Base-by-base conservation (phyloP, 1,140 invertebrate species). In the Ctenoplectra terminalis region DNA sequence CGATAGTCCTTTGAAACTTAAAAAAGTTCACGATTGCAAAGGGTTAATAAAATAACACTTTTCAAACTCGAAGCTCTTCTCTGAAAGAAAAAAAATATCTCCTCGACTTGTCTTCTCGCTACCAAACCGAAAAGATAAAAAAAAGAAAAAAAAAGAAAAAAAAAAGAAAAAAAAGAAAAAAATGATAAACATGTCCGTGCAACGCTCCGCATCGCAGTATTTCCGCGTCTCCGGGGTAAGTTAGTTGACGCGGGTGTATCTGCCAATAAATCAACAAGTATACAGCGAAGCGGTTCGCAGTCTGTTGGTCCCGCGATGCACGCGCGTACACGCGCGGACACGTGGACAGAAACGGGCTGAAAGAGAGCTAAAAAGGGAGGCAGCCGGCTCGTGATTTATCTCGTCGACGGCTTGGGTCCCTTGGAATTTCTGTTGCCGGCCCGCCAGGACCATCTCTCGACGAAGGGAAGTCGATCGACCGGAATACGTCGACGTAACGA, bases 181-280 rank as follows among this genome's bases (percentile, higher is more conserved):
- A 54, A 11, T 11, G 52, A n/a, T 29, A 63, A 52, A 70, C 48
- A 29, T 37, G 8, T 15, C 29, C 29, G 23, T 17, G n/a, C 31
- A 66, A 31, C 43, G 31, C 70, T 20, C 31, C 56, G 8, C 26
- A 7, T 11, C 13, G 31, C 52, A 58, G 78, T 78, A 85, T 64
- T 78, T 85, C 37, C 40, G 72, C 67, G 60, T 52, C 20, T n/a
- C 40, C 50, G 75, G 64, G 17, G 58, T 66, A 34, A 61, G 79
- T 34, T 73, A 56, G 58, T n/a, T 31, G 46, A 50, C 67, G 80
- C 64, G 83, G 83, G 79, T 82, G 83, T 82, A 83, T 78, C 76
- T 66, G 72, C 40, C 82, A 74, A 87, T 88, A 89, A 89, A 89
- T 89, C 82, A 87, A 88, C 84, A 83, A 83, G 86, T 86, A 89